Base-by-base conservation (phyloP, 2,797 vertebrate genomes). In the Sebastes nivosus region DNA sequence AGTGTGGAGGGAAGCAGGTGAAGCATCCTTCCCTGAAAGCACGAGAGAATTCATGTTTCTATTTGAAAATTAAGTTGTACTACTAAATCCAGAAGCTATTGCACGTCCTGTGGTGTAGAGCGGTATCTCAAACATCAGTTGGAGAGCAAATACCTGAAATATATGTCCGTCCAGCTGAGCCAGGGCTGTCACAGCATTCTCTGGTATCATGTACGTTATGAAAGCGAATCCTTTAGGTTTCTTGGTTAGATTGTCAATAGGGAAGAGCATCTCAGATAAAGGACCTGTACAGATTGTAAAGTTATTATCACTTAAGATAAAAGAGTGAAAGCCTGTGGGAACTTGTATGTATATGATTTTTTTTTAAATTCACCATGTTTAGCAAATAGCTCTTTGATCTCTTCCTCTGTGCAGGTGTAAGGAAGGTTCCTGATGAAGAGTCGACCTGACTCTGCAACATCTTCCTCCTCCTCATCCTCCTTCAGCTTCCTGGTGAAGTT, bases 191-290 rank as follows among this genome's bases (percentile, higher is more conserved):
- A 99, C 97, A 0, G 98, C 98, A 0, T 99, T 97, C 91, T 99
- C 98, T 0, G 98, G 97, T 32, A 99, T 97, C 96, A 99, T 97
- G 90, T 97, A 99, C 3, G 97, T 97, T 69, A 99, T 8, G n/a
- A 99, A 99, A 27, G 98, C 97, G 74, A 99, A 99, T 13, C 98
- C 98, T 88, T 99, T 99, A 12, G 97, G 95, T 50, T 94, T 98
- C 95, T 98, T 99, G 85, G 97, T 99, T 75, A 98, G 91, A 58
- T 83, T 95, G 92, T 99, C 98, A 2, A 99, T 96, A 16, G 98
- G 98, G 77, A 97, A 98, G 65, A 97, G 96, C 67, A 98, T 94
- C 65, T 99, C 98, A 0, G 98, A 96, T 68, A 99, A 78, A 22
- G 97, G 97, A 25, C 99, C 99, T 99, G 93, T 2, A 75, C 74